Base-by-base conservation (phyloP, 2,888 invertebrate species). In the Onchidella celtica region DNA sequence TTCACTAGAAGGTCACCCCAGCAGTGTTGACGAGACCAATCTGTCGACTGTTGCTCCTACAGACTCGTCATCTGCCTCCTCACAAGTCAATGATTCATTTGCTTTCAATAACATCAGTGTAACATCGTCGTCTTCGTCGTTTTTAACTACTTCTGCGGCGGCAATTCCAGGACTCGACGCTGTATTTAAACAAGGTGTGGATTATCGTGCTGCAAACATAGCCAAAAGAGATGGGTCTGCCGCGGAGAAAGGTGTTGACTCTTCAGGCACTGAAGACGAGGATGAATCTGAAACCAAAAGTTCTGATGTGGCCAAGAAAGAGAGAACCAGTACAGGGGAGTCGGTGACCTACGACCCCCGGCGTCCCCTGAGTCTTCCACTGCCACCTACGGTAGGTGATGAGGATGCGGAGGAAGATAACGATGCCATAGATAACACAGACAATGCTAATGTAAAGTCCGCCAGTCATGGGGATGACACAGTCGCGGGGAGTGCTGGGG, bases 331-430 rank as follows among this genome's bases (percentile, higher is more conserved):
- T 36, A 65, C 70, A 2, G 74, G 38, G 63, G 76, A 79, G 27
- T 47, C 79, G 1, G 70, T n/a, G 36, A 36, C 69, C 4, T 47
- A 34, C 21, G 74, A 40, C 38, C 69, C 70, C 38, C 68, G 70
- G 34, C 69, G 79, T 4, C 84, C 84, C 14, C 79, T 84, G 24
- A 84, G 84, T 61, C 68, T 84, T 2, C 84, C 84, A 1, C 66
- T 84, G 27, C 84, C 84, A 27, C 84, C 82, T 0, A 68, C 79
- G 0, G 38, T 82, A 24, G 76, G 76, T 0, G 65, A 66, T 14
- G 73, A 65, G 3, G 84, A 82, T 32, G 68, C 73, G 61, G 81
- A 78, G 0, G 63, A 78, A 69, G 83, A 81, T 11, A 65, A 78
- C 17, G 73, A 72, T 9, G 9, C 17, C 36, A 66, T 77, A 21